Evolutionary conservation across 2,797 vertebrate species (phyloP), one percentile per base, ranked within the genome.

Genomic region (Meda fulgida): DNA sequence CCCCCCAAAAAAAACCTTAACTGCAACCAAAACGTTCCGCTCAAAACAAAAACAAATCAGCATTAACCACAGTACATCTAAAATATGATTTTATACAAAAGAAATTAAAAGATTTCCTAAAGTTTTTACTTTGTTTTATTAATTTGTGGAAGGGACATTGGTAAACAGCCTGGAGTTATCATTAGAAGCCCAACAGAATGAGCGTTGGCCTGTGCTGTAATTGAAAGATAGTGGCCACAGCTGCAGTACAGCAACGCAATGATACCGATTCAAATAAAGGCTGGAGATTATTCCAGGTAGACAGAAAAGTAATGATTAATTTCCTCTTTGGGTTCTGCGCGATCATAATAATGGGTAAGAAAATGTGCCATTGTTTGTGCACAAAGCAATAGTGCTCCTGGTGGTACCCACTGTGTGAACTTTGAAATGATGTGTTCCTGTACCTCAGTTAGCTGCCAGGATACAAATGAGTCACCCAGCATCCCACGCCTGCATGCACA

Each of bases 351-450:
- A 87, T 84, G 80, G 72, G 70, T 55, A 83, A 89, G 79, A 81
- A 83, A 84, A 88, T 53, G 87, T 86, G 85, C n/a, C 76, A 84
- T 85, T 81, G 86, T 84, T 16, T 87, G 89, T 90, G 86, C 90
- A 86, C 82, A 87, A 89, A 83, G 81, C 87, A 84, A 84, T 48
- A 80, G 88, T 86, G 85, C 85, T 79, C 79, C 87, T 88, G 85
- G 80, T 65, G 51, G 77, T 87, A 87, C 81, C 89, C 85, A 85
- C 82, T 84, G 89, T 89, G 86, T 90, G 88, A 91, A 91, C 89
- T 91, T 90, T 90, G 85, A 92, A 90, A 91, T 91, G 83, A 91
- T 90, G 91, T 89, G 87, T 91, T 90, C 89, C 88, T 89, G 88
- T 89, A 89, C 88, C 90, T 91, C 87, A 86, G 90, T 86, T 77